A percentile compares a stretch with the other conserved stretches of the same genome.
These are phyloP conservation scores for Acridotheres tristis DNA, from an alignment of 2,797 vertebrate species.

Conservation along the genomic window DNA sequence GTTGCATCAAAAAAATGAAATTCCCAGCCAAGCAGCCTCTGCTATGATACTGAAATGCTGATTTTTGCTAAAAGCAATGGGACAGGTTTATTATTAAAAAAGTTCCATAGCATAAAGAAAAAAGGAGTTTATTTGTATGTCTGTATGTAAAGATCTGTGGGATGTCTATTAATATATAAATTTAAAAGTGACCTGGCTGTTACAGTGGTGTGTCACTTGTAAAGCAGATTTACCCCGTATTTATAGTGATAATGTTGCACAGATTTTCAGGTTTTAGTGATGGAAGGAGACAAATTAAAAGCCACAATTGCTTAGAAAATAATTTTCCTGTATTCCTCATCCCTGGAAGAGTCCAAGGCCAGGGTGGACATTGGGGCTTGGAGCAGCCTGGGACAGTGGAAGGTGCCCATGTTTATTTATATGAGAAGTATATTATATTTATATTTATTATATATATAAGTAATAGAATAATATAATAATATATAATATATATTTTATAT, in stretches of 20 bases:
- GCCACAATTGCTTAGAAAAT: neutral
- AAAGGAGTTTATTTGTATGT: neutral
- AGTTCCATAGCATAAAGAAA: neutral
- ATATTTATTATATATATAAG: too few relatives aligned
- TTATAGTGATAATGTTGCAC: neutral
- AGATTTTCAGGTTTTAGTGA: neutral
- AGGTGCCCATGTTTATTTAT: neutral
- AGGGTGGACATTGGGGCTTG: rapidly evolving
- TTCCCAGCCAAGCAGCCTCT: neutral
- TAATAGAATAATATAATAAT: too few relatives aligned
- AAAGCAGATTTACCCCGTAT: neutral
- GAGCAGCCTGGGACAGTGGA: neutral
- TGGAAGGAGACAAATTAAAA: neutral
- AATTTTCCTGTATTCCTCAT: neutral
- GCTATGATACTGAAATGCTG: neutral
- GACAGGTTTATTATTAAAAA: neutral
- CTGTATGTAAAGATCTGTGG: neutral
- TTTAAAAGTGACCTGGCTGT: neutral
- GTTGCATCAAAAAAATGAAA: neutral
- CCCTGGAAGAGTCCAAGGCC: neutral
- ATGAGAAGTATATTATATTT: too few relatives aligned
- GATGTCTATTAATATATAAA: neutral
- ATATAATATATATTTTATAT: too few relatives aligned
- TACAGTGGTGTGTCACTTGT: neutral
- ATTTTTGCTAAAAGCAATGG: neutral